Conservation (phyloP, 2,888 invertebrate species). For the Iselma pallidipennis region DNA sequence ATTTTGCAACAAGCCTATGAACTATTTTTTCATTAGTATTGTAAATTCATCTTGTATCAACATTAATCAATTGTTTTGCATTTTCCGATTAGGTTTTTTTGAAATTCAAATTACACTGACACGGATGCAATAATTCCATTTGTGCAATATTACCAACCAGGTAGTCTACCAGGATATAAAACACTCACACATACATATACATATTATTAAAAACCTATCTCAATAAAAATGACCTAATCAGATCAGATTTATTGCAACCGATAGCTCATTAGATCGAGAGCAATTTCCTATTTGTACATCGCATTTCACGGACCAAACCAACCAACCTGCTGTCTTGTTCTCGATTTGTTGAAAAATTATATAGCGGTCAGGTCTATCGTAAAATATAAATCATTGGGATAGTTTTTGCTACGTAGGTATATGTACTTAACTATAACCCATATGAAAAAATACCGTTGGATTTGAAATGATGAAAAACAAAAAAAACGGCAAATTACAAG, state of each 20-base stretch:
- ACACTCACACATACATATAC: not conserved
- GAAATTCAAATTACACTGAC: conserved; percentile 18
- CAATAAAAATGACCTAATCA: not conserved
- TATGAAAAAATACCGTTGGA: not conserved
- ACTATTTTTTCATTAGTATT: conserved; percentile 18
- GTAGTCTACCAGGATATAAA: conserved; percentile 11
- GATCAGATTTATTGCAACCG: not conserved
- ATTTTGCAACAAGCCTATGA: conserved; percentile 13
- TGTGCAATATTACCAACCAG: conserved; percentile 10
- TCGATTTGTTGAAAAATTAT: not conserved
- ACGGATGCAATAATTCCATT: conserved; percentile 23
- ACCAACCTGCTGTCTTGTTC: not conserved
- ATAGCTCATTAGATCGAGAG: not conserved
- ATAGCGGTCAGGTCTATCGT: not conserved
- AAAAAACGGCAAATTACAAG: no score
- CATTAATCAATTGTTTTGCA: conserved; percentile 19
- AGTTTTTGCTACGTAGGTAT: not conserved
- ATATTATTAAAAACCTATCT: not conserved
- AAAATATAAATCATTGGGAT: not conserved
- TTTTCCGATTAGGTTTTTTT: conserved; percentile 1
- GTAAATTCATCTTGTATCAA: conserved; percentile 19
- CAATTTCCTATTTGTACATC: not conserved
- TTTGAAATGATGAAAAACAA: not conserved
- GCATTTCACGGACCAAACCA: no score
- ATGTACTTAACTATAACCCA: no score